A percentile compares a stretch with the other conserved stretches of the same genome.
These are phyloP conservation scores for Turdus rufiventris DNA, from an alignment of 2,113 vertebrate species.

Conservation along the genomic window DNA sequence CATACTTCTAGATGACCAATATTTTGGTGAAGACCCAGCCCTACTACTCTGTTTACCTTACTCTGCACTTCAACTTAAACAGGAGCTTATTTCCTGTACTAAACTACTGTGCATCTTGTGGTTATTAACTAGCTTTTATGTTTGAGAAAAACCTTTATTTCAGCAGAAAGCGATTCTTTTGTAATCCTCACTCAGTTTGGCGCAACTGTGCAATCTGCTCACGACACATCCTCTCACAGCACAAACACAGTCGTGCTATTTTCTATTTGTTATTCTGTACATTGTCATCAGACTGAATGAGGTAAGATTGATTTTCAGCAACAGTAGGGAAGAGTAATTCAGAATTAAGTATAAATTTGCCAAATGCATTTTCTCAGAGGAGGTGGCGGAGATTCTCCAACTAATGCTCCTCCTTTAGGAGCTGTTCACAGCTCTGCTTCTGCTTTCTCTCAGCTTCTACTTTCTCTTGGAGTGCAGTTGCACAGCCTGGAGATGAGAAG, in stretches of 20 bases:
- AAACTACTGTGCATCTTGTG: accelerated
- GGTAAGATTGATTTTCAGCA: neutral
- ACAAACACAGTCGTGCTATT: neutral
- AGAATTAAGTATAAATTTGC: neutral
- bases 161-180: neutral
- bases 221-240: neutral
- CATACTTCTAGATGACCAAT: neutral
- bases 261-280: neutral
- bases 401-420: neutral
- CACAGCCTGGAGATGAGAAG: neutral
- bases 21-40: neutral
- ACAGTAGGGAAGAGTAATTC: neutral
- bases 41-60: neutral
- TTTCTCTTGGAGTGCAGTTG: neutral
- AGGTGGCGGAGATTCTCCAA: neutral
- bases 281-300: neutral
- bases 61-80: neutral
- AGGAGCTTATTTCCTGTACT: constrained; percentile 24
- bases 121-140: neutral
- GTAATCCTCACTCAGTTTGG: accelerated
- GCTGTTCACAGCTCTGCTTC: neutral
- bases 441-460: neutral
- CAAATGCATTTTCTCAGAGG: neutral
- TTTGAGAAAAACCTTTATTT: neutral
- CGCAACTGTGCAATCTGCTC: neutral